These are phyloP conservation scores for Hormiphora californensis DNA, from an alignment of 37 sponge, comb jelly and placozoan genomes.

Conservation along the genomic window DNA sequence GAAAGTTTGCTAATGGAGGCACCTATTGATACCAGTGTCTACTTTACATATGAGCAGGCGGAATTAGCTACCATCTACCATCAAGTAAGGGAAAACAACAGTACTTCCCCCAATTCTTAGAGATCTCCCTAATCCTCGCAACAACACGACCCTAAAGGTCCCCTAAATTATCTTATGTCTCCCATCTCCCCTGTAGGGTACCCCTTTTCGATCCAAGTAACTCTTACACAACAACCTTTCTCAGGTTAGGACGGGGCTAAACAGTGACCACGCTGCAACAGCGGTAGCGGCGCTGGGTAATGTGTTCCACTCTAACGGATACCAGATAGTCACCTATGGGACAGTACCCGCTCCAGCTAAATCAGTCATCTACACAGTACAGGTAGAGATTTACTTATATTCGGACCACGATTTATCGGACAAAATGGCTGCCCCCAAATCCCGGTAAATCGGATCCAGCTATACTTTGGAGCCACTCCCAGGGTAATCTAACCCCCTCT, in stretches of 20 bases:
- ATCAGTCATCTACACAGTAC: neutral
- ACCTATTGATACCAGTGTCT: constrained; percentile 11
- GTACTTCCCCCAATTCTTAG: too few relatives aligned
- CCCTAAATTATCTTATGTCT: too few relatives aligned
- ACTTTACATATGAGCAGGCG: constrained; percentile 14
- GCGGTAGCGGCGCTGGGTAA: constrained; percentile 30
- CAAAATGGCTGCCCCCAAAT: too few relatives aligned
- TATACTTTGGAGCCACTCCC: too few relatives aligned
- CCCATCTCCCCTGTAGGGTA: too few relatives aligned
- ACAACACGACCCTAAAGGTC: too few relatives aligned
- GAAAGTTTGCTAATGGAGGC: constrained; percentile 11
- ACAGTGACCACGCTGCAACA: constrained; percentile 36
- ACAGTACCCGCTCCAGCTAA: neutral
- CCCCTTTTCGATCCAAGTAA: too few relatives aligned
- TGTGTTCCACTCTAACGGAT: constrained; percentile 37
- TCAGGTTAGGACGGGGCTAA: constrained; percentile 22
- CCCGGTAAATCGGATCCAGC: too few relatives aligned
- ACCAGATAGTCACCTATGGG: constrained; percentile 28
- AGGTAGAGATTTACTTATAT: neutral
- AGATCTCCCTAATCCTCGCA: too few relatives aligned
- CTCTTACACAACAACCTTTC: too few relatives aligned
- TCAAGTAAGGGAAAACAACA: neutral
- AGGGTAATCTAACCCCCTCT: neutral
- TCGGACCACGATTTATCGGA: too few relatives aligned
- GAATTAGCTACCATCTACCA: neutral